Evolutionary conservation across 37 sponge, comb jelly and placozoan genomes (phyloP).

Genomic region (Agelas oroides): DNA sequence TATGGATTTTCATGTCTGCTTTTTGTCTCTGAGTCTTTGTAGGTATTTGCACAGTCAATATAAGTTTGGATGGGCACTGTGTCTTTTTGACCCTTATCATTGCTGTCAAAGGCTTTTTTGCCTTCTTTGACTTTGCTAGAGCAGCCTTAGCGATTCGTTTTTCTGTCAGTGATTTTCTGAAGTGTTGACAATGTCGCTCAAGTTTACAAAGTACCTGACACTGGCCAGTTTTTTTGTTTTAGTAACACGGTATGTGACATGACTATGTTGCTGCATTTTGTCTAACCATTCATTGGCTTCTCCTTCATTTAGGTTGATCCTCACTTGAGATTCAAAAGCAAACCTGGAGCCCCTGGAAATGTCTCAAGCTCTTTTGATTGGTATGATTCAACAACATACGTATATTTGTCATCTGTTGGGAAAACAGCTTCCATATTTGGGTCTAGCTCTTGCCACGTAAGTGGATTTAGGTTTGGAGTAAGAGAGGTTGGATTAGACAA

Average conservation of each 20-base stretch:
- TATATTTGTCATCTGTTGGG: neutral
- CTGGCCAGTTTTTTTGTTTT: neutral
- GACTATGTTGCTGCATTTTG: conserved; percentile 1
- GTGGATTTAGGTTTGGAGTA: no score
- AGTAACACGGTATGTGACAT: neutral
- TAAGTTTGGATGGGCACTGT: conserved; percentile 6
- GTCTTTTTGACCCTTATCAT: conserved; percentile 1
- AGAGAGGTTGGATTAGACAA: no score
- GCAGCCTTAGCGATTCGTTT: neutral
- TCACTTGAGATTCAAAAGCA: neutral
- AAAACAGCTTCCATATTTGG: neutral
- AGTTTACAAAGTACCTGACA: neutral
- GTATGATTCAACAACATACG: neutral
- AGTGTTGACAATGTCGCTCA: conserved; percentile 3
- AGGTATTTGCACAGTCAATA: conserved; percentile 5
- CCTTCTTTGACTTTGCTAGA: neutral
- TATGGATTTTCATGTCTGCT: neutral
- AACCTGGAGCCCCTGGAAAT: neutral
- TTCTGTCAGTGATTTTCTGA: neutral
- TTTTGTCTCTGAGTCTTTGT: neutral
- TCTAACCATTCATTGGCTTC: conserved; percentile 14
- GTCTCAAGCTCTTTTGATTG: neutral
- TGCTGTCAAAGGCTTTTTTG: neutral
- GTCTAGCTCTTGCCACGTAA: neutral
- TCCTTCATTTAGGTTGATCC: neutral